Conservation (phyloP, 53 echinoderm and acorn worm genomes). For the Apostichopus leukothele region DNA sequence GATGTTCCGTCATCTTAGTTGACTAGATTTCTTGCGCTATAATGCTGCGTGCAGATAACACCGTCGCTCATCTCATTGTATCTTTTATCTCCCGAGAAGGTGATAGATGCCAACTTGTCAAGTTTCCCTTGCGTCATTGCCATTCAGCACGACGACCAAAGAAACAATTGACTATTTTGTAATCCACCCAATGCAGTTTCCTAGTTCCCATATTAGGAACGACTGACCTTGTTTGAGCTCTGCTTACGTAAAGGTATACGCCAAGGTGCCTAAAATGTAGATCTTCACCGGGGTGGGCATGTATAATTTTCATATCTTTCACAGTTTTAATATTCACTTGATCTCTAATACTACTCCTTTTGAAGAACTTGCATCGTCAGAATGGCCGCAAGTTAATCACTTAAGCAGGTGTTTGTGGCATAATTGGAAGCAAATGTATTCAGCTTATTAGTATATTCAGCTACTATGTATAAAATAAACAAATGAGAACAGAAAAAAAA, state of each 20-base stretch:
- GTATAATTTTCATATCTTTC: conserved; percentile 6
- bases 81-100: not conserved
- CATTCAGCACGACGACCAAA: not conserved
- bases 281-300: not conserved
- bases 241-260: not conserved
- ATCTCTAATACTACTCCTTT: not conserved
- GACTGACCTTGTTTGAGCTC: not conserved
- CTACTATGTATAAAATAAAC: not conserved
- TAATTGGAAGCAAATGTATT: conserved; percentile 1
- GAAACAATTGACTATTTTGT: conserved; percentile 3
- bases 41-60: too few species aligned
- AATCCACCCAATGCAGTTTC: not conserved
- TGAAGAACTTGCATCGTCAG: not conserved
- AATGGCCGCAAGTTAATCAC: not conserved
- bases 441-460: not conserved
- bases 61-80: too few species aligned
- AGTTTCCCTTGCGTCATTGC: conserved; percentile 7
- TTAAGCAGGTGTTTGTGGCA: not conserved
- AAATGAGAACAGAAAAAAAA: not conserved
- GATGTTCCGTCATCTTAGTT: not conserved
- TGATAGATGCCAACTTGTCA: conserved; percentile 11
- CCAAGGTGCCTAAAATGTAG: not conserved
- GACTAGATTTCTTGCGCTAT: not conserved
- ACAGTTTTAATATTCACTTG: not conserved
- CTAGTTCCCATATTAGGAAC: not conserved